Evolutionary conservation across 2,888 invertebrate species (phyloP).

Genomic region (Oxyteleia sp.): DNA sequence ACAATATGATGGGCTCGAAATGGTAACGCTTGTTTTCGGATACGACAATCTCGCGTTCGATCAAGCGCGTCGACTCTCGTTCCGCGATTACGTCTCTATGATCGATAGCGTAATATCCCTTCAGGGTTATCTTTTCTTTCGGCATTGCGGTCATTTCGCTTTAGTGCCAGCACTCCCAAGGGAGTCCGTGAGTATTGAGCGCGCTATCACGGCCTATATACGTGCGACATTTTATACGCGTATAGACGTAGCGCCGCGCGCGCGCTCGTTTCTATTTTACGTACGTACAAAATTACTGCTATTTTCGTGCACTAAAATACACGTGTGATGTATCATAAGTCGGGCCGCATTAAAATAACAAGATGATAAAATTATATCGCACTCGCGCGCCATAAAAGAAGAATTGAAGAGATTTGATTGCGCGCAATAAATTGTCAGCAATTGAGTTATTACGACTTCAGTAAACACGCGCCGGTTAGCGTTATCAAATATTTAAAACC

Average conservation of each 20-base stretch:
- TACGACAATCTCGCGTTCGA: slow-evolving; percentile 70
- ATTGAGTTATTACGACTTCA: slow-evolving; percentile 35
- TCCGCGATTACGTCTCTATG: slow-evolving; percentile 69
- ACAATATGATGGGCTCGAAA: slow-evolving; percentile 53
- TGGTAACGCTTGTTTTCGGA: slow-evolving; percentile 64
- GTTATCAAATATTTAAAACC: slow-evolving; percentile 45
- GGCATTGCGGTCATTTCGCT: slow-evolving; percentile 78
- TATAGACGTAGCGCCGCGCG: slow-evolving; percentile 35
- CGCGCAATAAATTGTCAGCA: slow-evolving; percentile 42
- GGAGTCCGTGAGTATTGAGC: slow-evolving; percentile 71
- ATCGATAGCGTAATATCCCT: slow-evolving; percentile 74
- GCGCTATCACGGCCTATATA: slow-evolving; percentile 55
- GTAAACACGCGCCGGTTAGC: slow-evolving; percentile 20
- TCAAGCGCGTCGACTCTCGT: slow-evolving; percentile 63
- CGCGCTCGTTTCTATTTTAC: slow-evolving; percentile 57
- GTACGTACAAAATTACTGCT: slow-evolving; percentile 49
- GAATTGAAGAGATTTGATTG: slow-evolving; percentile 50
- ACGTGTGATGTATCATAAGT: slow-evolving; percentile 44
- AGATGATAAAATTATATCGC: slow-evolving; percentile 54
- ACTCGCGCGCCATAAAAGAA: slow-evolving; percentile 33
- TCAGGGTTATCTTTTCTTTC: slow-evolving; percentile 75
- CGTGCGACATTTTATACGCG: slow-evolving; percentile 61
- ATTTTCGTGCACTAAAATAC: slow-evolving; percentile 51
- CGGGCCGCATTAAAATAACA: slow-evolving; percentile 35
- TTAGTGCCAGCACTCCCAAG: slow-evolving; percentile 71